Percentiles rank a stretch among this genome's conserved stretches.
Evolutionary conservation across 2,797 vertebrate species (phyloP).

Genomic region (Galagoides demidoff): DNA sequence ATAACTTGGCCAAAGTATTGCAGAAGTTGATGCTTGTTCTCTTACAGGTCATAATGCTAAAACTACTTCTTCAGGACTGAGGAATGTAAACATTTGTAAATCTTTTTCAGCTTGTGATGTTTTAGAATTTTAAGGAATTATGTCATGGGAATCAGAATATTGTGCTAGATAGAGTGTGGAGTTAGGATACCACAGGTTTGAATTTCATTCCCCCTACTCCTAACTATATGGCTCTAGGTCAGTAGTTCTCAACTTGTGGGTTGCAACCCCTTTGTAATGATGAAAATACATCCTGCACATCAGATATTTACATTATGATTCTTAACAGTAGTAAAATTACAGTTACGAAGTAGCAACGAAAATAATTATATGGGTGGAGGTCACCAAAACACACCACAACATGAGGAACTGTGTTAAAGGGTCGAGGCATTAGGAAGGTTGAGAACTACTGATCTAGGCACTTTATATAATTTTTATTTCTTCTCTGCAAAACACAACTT

Average conservation of each 20-base stretch:
- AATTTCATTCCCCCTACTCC: neutral
- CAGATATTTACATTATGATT: too few relatives aligned
- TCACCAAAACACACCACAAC: too few relatives aligned
- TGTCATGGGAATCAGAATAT: neutral
- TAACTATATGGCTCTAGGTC: neutral
- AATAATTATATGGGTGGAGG: too few relatives aligned
- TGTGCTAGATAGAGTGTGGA: neutral
- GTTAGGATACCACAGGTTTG: neutral
- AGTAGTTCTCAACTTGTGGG: too few relatives aligned
- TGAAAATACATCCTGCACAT: too few relatives aligned
- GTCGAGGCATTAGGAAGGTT: too few relatives aligned
- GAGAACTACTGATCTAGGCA: neutral
- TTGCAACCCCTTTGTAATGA: too few relatives aligned
- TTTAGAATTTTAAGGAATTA: conserved; percentile 4
- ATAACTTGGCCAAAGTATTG: neutral
- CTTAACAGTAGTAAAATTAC: too few relatives aligned
- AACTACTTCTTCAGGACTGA: neutral
- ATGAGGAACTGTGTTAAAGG: too few relatives aligned
- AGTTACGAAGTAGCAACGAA: too few relatives aligned
- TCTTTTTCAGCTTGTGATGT: neutral
- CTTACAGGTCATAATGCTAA: neutral
- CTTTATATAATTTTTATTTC: neutral
- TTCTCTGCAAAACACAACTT: neutral
- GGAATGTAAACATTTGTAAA: neutral
- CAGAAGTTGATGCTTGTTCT: neutral